Evolutionary conservation across 2,113 vertebrate genomes (phyloP).

Genomic region (Sapajus apella): DNA sequence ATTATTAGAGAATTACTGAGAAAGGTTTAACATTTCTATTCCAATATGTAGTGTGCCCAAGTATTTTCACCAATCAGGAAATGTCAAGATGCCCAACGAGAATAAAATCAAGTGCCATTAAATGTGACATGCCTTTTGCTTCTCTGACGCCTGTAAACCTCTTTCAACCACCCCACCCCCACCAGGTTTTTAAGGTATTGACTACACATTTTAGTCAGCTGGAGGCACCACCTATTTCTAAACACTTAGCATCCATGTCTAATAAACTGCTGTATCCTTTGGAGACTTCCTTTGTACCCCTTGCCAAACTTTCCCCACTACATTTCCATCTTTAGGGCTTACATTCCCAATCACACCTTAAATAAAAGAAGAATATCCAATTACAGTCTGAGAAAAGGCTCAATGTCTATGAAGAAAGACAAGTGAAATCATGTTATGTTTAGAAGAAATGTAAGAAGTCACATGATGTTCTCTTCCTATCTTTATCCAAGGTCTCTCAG

Average conservation of each 20-base stretch:
- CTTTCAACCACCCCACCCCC: not conserved
- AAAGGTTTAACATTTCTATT: not conserved
- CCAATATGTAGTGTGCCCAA: not conserved
- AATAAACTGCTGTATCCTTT: conserved; percentile 51
- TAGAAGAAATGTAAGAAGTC: not conserved
- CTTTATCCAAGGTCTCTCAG: not conserved
- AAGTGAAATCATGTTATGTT: not conserved
- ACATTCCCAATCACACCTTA: conserved; percentile 44
- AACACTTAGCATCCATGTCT: conserved; percentile 23
- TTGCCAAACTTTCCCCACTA: conserved; percentile 24
- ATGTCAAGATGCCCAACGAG: not conserved
- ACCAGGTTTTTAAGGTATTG: conserved; percentile 47
- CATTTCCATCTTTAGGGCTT: conserved; percentile 50
- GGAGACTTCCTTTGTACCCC: conserved; percentile 16
- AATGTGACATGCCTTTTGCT: conserved; percentile 27
- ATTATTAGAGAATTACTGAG: not conserved
- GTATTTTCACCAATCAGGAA: not conserved
- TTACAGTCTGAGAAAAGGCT: not conserved
- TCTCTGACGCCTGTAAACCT: not conserved
- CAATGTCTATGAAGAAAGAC: not conserved
- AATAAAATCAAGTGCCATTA: not conserved
- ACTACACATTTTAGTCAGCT: conserved; percentile 9
- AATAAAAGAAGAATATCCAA: conserved; percentile 30
- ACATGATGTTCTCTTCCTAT: not conserved
- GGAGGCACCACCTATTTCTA: conserved; percentile 57